Conservation (phyloP, 2,113 vertebrate species). For the Sprattus sprattus region DNA sequence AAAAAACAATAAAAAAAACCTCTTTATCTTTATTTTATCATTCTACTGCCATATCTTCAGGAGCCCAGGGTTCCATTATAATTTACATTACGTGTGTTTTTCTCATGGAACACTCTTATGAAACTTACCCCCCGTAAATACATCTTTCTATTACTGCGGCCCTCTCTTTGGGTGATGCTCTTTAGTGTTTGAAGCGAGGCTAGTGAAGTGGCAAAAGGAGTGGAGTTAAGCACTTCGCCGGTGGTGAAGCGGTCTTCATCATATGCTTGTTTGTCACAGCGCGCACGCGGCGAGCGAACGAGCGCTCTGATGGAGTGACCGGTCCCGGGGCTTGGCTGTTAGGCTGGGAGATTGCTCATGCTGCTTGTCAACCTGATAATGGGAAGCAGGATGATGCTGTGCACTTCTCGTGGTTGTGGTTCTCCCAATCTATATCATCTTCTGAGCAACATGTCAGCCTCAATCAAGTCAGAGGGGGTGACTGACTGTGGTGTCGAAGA, state of each 20-base stretch:
- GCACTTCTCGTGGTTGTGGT: background rate
- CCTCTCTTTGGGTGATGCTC: background rate
- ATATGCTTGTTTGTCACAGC: background rate
- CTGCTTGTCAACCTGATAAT: conserved; percentile 29
- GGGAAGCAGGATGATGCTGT: conserved; percentile 8
- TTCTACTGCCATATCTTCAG: background rate
- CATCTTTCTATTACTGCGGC: too few relatives aligned
- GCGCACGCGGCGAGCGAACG: background rate
- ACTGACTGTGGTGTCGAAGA: background rate
- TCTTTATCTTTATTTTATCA: background rate
- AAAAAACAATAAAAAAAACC: background rate
- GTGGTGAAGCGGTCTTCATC: background rate
- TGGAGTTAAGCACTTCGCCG: background rate
- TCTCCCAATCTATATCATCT: background rate
- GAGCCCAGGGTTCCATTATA: background rate
- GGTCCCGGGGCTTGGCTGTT: background rate
- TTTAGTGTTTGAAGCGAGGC: background rate
- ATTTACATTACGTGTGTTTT: background rate
- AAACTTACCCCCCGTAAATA: too few relatives aligned
- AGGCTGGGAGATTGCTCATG: conserved; percentile 24
- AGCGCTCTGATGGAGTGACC: background rate
- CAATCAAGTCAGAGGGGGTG: background rate
- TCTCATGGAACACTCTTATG: background rate
- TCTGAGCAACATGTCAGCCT: background rate
- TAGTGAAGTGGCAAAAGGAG: background rate